A percentile compares a stretch with the other conserved stretches of the same genome.
Evolutionary conservation across 2,888 invertebrate genomes (phyloP).

Genomic region (Temnothorax rugatulus): DNA sequence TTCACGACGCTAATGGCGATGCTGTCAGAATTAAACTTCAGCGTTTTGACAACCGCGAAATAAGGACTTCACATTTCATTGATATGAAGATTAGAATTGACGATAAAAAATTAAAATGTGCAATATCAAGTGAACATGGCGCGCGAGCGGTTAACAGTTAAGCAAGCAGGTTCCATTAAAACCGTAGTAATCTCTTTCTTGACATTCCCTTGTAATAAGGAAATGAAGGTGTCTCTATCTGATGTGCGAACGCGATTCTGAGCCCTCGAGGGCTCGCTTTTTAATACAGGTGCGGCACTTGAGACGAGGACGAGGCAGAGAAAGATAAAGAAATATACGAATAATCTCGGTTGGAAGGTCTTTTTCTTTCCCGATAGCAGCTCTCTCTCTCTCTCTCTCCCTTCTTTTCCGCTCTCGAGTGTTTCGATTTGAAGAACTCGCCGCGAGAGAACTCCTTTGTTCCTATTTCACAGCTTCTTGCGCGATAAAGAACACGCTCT

Average conservation of each 20-base stretch:
- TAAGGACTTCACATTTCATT: background rate
- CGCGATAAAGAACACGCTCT: slow-evolving; percentile 74
- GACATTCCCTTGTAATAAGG: slow-evolving; percentile 21
- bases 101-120: background rate
- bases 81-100: background rate
- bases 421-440: slow-evolving; percentile 67
- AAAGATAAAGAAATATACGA: slow-evolving; percentile 55
- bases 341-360: slow-evolving; percentile 62
- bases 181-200: slow-evolving; percentile 7
- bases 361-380: background rate
- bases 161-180: background rate
- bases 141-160: slow-evolving; percentile 18
- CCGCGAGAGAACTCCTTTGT: slow-evolving; percentile 74
- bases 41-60: slow-evolving; percentile 5
- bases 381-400: slow-evolving; percentile 38
- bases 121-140: background rate
- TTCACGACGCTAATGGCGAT: background rate
- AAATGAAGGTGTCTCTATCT: slow-evolving; percentile 60
- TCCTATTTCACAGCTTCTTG: slow-evolving; percentile 77
- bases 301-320: slow-evolving; percentile 49
- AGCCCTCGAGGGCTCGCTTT: slow-evolving; percentile 48
- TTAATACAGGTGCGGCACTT: slow-evolving; percentile 64
- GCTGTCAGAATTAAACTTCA: background rate
- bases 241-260: slow-evolving; percentile 60
- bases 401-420: slow-evolving; percentile 55